phyloP scores from a whole-genome alignment of 2,888 invertebrate genomes.

The Eurytoma adleriae region DNA sequence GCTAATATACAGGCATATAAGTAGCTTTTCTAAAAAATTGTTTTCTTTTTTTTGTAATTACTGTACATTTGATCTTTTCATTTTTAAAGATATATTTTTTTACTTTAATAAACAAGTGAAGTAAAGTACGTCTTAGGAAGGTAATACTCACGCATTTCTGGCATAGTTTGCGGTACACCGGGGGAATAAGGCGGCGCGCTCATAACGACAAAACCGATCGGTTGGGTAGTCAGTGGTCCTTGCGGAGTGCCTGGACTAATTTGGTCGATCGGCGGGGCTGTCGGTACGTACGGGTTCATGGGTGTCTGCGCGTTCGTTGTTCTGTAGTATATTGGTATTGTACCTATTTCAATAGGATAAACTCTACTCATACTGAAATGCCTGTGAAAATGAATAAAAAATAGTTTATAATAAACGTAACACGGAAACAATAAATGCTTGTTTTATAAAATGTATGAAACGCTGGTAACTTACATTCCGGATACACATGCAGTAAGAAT shows the following conservation, averaged over 20 bases:
- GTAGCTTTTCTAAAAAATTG: too few species aligned
- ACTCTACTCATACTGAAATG: constrained; percentile 81
- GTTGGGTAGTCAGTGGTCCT: constrained; percentile 38
- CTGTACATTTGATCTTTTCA: too few species aligned
- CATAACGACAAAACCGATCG: constrained; percentile 62
- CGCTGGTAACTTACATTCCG: constrained; percentile 55
- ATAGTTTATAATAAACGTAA: background rate
- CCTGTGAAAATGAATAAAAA: constrained; percentile 28
- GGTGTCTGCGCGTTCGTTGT: background rate
- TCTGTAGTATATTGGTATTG: constrained; percentile 81
- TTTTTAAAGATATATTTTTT: too few species aligned
- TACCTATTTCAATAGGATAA: constrained; percentile 84
- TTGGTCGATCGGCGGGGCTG: constrained; percentile 39
- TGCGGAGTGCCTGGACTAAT: background rate
- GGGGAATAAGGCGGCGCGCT: constrained; percentile 28
- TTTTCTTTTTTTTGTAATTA: too few species aligned
- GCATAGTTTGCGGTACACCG: constrained; percentile 22
- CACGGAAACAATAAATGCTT: background rate
- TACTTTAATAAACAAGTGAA: too few species aligned
- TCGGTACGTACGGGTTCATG: constrained; percentile 3
- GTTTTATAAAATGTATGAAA: background rate
- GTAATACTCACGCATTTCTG: constrained; percentile 56
- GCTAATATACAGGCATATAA: too few species aligned
- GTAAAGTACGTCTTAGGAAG: too few species aligned
- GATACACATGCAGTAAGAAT: constrained; percentile 76